Evolutionary conservation across 2,113 vertebrate species (phyloP), one percentile per base, ranked within the genome.

Genomic region (Cichladusa arquata): DNA sequence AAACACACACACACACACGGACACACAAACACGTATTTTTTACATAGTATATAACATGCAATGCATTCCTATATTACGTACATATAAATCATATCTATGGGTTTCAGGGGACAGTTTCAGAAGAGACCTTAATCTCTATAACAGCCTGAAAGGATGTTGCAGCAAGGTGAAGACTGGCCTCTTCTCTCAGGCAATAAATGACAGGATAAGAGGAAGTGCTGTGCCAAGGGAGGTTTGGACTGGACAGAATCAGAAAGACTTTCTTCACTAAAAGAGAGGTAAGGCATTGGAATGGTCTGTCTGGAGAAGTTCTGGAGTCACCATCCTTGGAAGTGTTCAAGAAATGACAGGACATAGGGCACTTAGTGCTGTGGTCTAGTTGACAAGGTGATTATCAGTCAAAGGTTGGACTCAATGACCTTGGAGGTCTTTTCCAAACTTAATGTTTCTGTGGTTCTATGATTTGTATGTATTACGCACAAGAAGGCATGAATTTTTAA

Each of bases 11-110:
- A 13, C 11, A 38, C 36, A 36, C 36, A 36, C 36, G 12, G 40
- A 42, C 47, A 20, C 8, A 12, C 2, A 20, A 1, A 8, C 1
- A 62, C 1, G 20, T 9, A 45, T 16, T 26, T 47, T 3, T 8
- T 34, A 17, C 29, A 20, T 48, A 26, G 5, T 38, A 4, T 51
- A 17, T 50, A 24, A 31, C 34, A 58, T 31, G 24, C 25, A 40
- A 31, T 34, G 17, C 6, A 34, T 48, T 11, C 2, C 24, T 61
- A 22, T 54, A 62, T 33, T 61, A 40, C 18, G 2, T 40, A 19
- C 24, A 31, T 67, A 38, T 64, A 48, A 67, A 51, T 54, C 3
- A 3, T 51, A 38, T 40, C 6, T 29, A 16, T 12, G 3, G 5
- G 20, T 62, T 90, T 54, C 20, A 53, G 22, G 26, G 23, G 10